phyloP scores from a whole-genome alignment of 2,113 vertebrate genomes.

The Mystacornis crossleyi region DNA sequence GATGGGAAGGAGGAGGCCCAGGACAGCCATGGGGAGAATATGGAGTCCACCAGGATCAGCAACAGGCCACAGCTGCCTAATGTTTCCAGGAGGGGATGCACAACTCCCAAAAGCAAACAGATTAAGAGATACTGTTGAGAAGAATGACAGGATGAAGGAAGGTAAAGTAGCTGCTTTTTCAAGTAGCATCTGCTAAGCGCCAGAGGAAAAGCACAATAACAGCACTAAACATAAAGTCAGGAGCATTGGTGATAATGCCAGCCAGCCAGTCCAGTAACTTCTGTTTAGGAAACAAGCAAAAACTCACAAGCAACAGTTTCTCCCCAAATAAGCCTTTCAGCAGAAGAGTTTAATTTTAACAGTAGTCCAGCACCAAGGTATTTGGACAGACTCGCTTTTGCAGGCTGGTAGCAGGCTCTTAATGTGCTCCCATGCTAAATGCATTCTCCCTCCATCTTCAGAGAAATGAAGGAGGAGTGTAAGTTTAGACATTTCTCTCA shows the following conservation, averaged over 20 bases:
- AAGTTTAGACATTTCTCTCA: background rate
- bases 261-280: background rate
- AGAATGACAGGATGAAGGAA: background rate
- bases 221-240: background rate
- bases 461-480: background rate
- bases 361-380: background rate
- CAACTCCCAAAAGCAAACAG: background rate
- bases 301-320: background rate
- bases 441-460: background rate
- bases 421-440: accelerated
- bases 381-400: background rate
- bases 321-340: background rate
- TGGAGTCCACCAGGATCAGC: accelerated
- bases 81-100: background rate
- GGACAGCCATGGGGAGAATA: background rate
- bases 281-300: background rate
- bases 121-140: background rate
- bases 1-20: background rate
- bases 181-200: background rate
- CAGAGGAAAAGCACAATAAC: background rate
- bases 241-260: background rate
- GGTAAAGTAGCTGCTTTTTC: background rate
- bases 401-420: background rate
- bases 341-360: background rate
- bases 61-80: background rate